phyloP scores from a whole-genome alignment of 2,888 invertebrate species.

The Lasiommata megera region DNA sequence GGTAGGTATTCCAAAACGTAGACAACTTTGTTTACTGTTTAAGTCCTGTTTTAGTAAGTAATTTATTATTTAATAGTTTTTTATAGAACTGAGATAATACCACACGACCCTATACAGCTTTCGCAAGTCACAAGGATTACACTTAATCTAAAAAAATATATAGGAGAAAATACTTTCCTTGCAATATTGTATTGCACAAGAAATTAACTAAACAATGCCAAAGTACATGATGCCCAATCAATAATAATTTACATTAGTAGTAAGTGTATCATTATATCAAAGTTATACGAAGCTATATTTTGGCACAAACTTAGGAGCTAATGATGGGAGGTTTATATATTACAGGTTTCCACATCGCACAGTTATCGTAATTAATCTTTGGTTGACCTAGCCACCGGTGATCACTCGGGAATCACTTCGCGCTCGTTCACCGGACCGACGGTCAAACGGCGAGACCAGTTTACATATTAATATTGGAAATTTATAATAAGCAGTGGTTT shows the following conservation, averaged over 20 bases:
- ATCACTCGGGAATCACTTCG: slow-evolving; percentile 56
- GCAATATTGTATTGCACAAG: slow-evolving; percentile 63
- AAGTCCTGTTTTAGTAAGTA: too few relatives aligned
- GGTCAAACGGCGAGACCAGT: not conserved
- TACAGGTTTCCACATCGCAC: slow-evolving; percentile 64
- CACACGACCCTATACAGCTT: not conserved
- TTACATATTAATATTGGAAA: too few relatives aligned
- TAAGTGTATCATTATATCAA: slow-evolving; percentile 32
- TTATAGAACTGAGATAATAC: not conserved
- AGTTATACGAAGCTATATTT: slow-evolving; percentile 57
- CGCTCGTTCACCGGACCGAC: not conserved
- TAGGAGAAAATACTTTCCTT: slow-evolving; percentile 43
- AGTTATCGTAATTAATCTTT: slow-evolving; percentile 67
- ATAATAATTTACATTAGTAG: slow-evolving; percentile 56
- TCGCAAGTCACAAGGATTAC: slow-evolving; percentile 2
- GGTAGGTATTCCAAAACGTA: too few relatives aligned
- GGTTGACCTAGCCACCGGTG: slow-evolving; percentile 78
- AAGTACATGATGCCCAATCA: slow-evolving; percentile 67
- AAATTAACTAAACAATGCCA: slow-evolving; percentile 54
- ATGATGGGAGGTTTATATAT: slow-evolving; percentile 65
- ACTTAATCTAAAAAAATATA: slow-evolving; percentile 49
- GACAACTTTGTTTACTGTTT: too few relatives aligned
- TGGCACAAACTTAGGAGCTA: slow-evolving; percentile 63
- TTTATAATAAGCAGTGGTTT: too few relatives aligned
- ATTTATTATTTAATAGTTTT: too few relatives aligned